Evolutionary conservation across 2,797 vertebrate species (phyloP).

Genomic region (Cuculus canorus): DNA sequence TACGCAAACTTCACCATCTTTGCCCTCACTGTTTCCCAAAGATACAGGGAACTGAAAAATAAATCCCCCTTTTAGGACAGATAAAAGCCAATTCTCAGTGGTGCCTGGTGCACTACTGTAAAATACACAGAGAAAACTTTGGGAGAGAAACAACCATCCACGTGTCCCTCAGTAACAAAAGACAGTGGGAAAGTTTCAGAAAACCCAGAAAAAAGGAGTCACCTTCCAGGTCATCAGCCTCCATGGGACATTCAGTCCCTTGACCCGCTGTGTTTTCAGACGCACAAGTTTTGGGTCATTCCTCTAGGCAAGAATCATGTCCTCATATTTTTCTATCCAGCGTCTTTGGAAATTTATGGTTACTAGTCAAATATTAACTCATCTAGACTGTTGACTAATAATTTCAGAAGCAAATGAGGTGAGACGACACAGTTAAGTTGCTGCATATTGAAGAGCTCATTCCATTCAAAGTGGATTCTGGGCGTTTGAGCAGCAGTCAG

Average conservation of each 20-base stretch:
- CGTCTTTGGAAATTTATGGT: slow-evolving; percentile 17
- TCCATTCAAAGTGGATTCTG: not conserved
- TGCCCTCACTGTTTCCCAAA: not conserved
- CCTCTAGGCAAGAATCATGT: not conserved
- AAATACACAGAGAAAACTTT: not conserved
- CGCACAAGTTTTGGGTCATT: not conserved
- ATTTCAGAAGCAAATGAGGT: slow-evolving; percentile 47
- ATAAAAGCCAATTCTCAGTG: not conserved
- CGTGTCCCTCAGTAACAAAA: not conserved
- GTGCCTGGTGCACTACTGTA: not conserved
- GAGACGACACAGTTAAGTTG: not conserved
- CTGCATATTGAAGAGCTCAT: slow-evolving; percentile 11
- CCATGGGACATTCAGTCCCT: not conserved
- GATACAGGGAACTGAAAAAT: not conserved
- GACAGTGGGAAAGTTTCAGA: not conserved
- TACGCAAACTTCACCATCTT: not conserved
- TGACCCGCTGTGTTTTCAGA: not conserved
- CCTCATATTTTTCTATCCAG: not conserved
- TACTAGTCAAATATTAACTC: slow-evolving; percentile 53
- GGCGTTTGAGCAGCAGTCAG: not conserved
- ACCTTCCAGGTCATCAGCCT: not conserved
- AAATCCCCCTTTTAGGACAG: not conserved
- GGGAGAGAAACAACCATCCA: not conserved
- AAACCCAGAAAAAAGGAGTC: not conserved
- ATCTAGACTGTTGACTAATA: slow-evolving; percentile 12